Base-by-base conservation (phyloP, 2,113 vertebrate genomes). In the Thymallus thymallus region DNA sequence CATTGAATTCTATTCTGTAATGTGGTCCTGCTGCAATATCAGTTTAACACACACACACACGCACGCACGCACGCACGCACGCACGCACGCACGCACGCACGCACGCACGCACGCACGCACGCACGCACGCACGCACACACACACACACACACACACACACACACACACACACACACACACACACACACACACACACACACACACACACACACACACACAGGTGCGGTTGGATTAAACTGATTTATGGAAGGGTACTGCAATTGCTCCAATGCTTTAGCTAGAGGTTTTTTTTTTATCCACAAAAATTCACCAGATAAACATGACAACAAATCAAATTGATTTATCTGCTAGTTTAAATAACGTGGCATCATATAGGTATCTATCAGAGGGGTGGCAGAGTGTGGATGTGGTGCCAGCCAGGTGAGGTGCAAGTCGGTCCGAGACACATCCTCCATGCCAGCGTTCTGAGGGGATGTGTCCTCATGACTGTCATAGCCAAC, bases 291-390 rank as follows among this genome's bases (percentile, higher is more conserved):
- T 89, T 51, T 18, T 85, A 88, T 78, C 78, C 72, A 74, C 76
- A 80, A 87, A 89, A 62, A 46, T 35, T 22, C 1, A 13, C 35
- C 73, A 78, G 75, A 76, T 85, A 88, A 89, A 90, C 80, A 86
- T 88, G 87, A 88, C 84, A 87, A 88, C 86, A 88, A 90, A 90
- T 91, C 87, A 91, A 82, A 88, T 84, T 83, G 89, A 89, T 90
- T 90, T 87, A n/a, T 7, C 35, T 60, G 56, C 18, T 60, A 60
- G n/a, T 58, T 58, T 58, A 79, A 89, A 80, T 80, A 91, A 87
- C 84, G 89, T 86, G 87, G 87, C 90, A 87, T 77, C n/a, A 72
- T 82, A 85, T 85, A 60, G 56, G n/a, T 20, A 88, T 90, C 84
- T 80, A 88, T 91, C 89, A 90, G 83, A 79, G 72, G 72, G 84